Base-by-base conservation (phyloP, 1,140 invertebrate species). In the Micrasema minimum region DNA sequence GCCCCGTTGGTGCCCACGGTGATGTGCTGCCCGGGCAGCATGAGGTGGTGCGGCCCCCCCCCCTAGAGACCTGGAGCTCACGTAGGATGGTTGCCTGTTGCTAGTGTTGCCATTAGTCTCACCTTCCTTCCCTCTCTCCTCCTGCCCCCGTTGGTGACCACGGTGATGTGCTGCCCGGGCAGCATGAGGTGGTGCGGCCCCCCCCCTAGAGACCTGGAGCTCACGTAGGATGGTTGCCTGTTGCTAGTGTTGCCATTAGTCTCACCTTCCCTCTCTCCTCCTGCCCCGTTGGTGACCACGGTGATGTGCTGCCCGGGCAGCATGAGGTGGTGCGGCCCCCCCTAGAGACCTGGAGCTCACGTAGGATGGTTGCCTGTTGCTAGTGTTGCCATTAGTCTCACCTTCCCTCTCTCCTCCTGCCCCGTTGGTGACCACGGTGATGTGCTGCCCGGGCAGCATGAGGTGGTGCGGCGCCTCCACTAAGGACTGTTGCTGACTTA, bases 351-450 rank as follows among this genome's bases (percentile, higher is more conserved):
- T 31, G n/a, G 73, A 71, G 67, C 61, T 69, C 66, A 75, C 77
- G 76, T 81, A 83, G 68, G 80, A 76, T 43, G 71, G 26, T 31
- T 31, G 26, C 43, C 43, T 45, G 12, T 16, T 45, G 2, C 12
- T 7, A 22, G 16, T 16, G 11, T 48, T 20, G 46, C 11, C 20
- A 0, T n/a, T 12, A 26, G 46, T 53, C 0, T 45, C 59, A 89
- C 88, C 88, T 83, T 89, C 88, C 78, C 87, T 82, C 79, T 89
- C 88, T 16, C 83, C 83, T 50, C 84, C 85, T 12, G 87, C 86
- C 38, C 88, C 88, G 76, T 89, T 89, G 61, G 88, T 89, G 62
- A 89, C 88, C 59, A 89, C 85, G 20, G 87, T 88, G 75, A 88
- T 87, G 79, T 88, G 87, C 75, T 89, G 81, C 0, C 81, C 82